A percentile compares a stretch with the other conserved stretches of the same genome.
Conservation (phyloP, 1,140 invertebrate genomes). For the Euborellia annulipes region DNA sequence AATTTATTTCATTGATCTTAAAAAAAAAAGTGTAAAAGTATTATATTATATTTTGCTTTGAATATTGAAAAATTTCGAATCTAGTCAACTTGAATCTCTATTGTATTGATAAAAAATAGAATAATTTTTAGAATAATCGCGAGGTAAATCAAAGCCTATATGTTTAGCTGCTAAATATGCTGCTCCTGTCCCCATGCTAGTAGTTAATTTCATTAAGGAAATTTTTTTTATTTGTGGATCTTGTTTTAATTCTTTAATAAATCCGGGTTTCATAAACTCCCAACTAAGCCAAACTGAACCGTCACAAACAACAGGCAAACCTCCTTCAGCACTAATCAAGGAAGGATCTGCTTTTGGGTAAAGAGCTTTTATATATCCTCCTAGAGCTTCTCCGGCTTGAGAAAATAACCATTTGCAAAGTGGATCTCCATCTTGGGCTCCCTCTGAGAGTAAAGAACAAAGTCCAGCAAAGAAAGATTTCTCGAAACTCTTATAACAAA, state of each 20-base stretch:
- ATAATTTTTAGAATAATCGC: conserved; percentile 36
- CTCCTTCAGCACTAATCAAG: conserved; percentile 34
- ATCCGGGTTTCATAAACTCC: conserved; percentile 57
- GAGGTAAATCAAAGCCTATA: conserved; percentile 29
- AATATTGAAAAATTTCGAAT: too few relatives aligned
- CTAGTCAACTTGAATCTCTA: too few relatives aligned
- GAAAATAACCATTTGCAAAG: conserved; percentile 57
- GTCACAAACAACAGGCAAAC: conserved; percentile 75
- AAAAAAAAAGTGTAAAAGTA: too few relatives aligned
- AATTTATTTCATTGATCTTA: too few relatives aligned
- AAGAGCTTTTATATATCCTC: conserved; percentile 53
- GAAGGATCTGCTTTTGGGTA: conserved; percentile 43
- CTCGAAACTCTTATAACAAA: conserved; percentile 68
- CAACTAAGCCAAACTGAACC: conserved; percentile 95
- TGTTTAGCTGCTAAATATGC: conserved; percentile 54
- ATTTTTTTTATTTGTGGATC: conserved; percentile 32
- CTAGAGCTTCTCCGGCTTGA: conserved; percentile 62
- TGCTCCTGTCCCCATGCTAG: conserved; percentile 52
- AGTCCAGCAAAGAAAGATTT: conserved; percentile 66
- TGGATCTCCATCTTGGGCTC: conserved; percentile 51
- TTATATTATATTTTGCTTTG: too few relatives aligned
- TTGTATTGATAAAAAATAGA: conserved; percentile 34
- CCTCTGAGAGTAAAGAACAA: conserved; percentile 52
- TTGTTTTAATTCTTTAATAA: conserved; percentile 34
- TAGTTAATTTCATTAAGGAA: conserved; percentile 43